phyloP scores from a whole-genome alignment of 2,113 vertebrate species.

The Casuarius casuarius region DNA sequence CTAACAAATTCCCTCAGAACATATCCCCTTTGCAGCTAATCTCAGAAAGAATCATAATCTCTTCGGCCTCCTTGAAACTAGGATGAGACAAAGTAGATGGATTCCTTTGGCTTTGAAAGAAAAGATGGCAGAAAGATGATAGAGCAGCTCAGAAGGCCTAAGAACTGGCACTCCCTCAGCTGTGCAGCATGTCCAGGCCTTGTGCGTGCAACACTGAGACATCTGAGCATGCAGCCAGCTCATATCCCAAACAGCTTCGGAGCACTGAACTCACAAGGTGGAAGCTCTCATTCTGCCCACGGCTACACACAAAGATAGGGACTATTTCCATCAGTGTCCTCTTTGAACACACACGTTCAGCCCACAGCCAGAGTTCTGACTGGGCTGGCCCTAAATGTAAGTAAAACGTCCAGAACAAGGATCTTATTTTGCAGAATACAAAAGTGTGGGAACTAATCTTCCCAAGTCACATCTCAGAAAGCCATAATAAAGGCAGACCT shows the following conservation, averaged over 20 bases:
- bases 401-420: neutral
- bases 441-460: neutral
- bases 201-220: no score
- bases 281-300: neutral
- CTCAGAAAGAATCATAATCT: neutral
- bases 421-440: neutral
- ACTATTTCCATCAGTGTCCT: no score
- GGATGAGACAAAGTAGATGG: neutral
- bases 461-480: neutral
- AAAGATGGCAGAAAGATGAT: neutral
- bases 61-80: neutral
- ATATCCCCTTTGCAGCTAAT: neutral
- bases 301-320: neutral
- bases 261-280: neutral
- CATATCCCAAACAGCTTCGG: neutral
- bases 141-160: neutral
- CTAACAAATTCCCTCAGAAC: neutral
- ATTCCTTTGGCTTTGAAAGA: neutral
- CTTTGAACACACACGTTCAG: no score
- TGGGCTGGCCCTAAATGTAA: no score
- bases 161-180: rapidly evolving
- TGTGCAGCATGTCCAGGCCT: neutral
- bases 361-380: no score
- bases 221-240: rapidly evolving
- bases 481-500: neutral